Evolutionary conservation across 2,888 invertebrate species (phyloP).

Genomic region (Anaspis maculata): DNA sequence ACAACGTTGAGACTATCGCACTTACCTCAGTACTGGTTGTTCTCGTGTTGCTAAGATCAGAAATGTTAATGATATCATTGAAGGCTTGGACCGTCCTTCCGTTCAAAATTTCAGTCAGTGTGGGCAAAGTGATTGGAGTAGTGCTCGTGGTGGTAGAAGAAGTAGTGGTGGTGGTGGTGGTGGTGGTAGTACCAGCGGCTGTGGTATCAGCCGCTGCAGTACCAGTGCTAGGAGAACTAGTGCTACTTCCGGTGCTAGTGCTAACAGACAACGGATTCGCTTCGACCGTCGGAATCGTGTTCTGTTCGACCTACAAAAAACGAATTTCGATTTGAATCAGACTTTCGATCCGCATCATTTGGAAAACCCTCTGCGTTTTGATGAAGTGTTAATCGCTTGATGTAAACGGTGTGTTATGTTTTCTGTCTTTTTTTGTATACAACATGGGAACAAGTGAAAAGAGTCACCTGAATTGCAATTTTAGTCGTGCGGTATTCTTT

Average conservation of each 20-base stretch:
- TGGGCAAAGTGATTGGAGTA: slow-evolving; percentile 45
- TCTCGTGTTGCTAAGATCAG: slow-evolving; percentile 26
- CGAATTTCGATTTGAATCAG: no score
- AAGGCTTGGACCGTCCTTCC: slow-evolving; percentile 53
- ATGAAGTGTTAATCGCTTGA: slow-evolving; percentile 8
- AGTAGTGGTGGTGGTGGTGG: slow-evolving; percentile 13
- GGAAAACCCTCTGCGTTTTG: slow-evolving; percentile 7
- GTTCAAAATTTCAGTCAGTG: slow-evolving; percentile 53
- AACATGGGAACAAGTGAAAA: neutral
- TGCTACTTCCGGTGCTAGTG: slow-evolving; percentile 8
- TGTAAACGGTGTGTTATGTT: slow-evolving; percentile 4
- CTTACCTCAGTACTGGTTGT: slow-evolving; percentile 56
- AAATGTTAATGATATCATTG: slow-evolving; percentile 48
- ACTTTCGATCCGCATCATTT: no score
- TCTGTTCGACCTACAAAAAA: slow-evolving; percentile 25
- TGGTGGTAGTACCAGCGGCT: slow-evolving; percentile 17
- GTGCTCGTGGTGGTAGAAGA: slow-evolving; percentile 6
- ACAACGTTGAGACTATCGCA: no score
- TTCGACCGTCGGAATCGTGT: slow-evolving; percentile 15
- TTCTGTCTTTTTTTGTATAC: no score
- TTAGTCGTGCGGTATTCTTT: no score
- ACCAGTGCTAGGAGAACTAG: slow-evolving; percentile 5
- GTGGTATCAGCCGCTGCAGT: slow-evolving; percentile 14
- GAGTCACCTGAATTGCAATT: slow-evolving; percentile 10
- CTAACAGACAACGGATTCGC: slow-evolving; percentile 6